These are phyloP conservation scores for Acrocephalus scirpaceus DNA, from an alignment of 2,797 vertebrate species.

Conservation along the genomic window DNA sequence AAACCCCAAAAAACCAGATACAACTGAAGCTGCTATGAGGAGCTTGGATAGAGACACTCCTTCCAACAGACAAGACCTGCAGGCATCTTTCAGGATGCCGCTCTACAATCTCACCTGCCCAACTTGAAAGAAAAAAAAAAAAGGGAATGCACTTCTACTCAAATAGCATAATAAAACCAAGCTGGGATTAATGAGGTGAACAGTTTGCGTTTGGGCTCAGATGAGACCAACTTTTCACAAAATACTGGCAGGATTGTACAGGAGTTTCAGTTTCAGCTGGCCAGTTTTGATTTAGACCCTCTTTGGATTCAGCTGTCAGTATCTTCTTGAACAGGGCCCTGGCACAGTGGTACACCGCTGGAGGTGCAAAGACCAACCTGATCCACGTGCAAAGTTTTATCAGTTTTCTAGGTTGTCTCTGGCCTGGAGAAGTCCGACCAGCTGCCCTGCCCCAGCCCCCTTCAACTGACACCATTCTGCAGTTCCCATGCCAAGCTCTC, in stretches of 20 bases:
- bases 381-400: neutral
- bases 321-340: neutral
- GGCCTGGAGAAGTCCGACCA: neutral
- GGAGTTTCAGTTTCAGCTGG: neutral
- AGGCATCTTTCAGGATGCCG: neutral
- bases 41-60: neutral
- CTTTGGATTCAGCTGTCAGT: neutral
- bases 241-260: neutral
- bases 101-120: neutral
- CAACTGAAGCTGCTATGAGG: neutral
- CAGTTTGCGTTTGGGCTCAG: neutral
- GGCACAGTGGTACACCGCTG: fast-evolving
- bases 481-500: neutral
- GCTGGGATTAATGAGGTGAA: neutral
- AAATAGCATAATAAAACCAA: neutral
- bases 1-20: neutral
- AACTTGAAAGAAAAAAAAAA: neutral
- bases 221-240: neutral
- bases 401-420: neutral
- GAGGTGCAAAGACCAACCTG: neutral
- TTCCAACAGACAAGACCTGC: neutral
- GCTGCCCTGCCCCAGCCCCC: neutral
- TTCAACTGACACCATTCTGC: no score
- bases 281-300: neutral
- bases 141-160: neutral